Conservation (phyloP, 2,113 vertebrate genomes). For the Ariopsis seemanni region DNA sequence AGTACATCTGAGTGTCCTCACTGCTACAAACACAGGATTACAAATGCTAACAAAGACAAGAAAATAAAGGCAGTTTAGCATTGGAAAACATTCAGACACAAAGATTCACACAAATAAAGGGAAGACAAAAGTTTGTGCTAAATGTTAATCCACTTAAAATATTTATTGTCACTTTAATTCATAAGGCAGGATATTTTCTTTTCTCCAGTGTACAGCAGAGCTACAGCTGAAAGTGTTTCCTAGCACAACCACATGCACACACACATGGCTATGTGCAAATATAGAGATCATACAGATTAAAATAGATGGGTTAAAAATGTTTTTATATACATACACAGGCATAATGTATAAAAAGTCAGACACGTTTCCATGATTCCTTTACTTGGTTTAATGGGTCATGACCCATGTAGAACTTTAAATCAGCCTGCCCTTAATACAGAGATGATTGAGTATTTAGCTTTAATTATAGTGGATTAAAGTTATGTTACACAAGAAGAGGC, state of each 20-base stretch:
- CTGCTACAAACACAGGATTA: neutral
- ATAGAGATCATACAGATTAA: constrained; percentile 67
- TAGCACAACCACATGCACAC: constrained; percentile 64
- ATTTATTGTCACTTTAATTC: constrained; percentile 77
- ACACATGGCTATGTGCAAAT: constrained; percentile 61
- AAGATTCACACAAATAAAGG: constrained; percentile 41
- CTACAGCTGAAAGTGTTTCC: constrained; percentile 62
- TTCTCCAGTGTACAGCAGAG: constrained; percentile 80
- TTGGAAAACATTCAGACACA: neutral
- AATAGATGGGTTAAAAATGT: constrained; percentile 68
- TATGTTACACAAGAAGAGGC: neutral
- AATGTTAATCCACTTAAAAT: constrained; percentile 77
- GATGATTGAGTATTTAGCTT: neutral
- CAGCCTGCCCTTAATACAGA: neutral
- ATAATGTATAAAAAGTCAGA: constrained; percentile 62
- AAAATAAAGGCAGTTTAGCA: neutral
- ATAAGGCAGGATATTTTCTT: constrained; percentile 71
- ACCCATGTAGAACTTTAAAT: neutral
- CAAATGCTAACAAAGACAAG: neutral
- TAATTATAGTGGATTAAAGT: neutral
- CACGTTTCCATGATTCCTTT: constrained; percentile 36
- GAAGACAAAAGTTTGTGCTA: constrained; percentile 64
- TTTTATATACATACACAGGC: constrained; percentile 67
- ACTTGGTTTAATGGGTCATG: constrained; percentile 32
- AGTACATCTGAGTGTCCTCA: neutral